These are phyloP conservation scores for Pyrochroa serraticornis DNA, from an alignment of 2,888 invertebrate genomes.

Conservation along the genomic window DNA sequence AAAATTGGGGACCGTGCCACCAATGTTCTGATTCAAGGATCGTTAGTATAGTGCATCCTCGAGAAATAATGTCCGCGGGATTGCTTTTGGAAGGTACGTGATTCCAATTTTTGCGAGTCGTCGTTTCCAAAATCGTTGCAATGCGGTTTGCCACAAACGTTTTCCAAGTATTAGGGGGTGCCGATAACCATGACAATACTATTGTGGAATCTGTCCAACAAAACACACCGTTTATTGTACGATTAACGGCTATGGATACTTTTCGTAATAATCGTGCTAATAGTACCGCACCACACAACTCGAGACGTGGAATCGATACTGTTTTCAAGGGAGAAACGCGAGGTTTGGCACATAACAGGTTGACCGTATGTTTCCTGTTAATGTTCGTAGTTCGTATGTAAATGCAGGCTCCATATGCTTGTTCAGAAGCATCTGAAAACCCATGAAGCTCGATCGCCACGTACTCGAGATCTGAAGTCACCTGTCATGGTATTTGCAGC, in stretches of 20 bases:
- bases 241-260: conserved; percentile 12
- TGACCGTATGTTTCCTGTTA: background rate
- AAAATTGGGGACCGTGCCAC: no score
- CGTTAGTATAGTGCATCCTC: no score
- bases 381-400: conserved; percentile 18
- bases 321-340: conserved; percentile 32
- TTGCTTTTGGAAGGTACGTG: no score
- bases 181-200: no score
- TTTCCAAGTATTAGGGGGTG: no score
- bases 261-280: conserved; percentile 23
- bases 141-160: no score
- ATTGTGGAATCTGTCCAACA: conserved; percentile 33
- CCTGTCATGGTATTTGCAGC: conserved; percentile 3
- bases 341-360: conserved; percentile 30
- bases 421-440: conserved; percentile 15
- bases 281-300: conserved; percentile 31
- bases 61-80: no score
- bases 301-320: conserved; percentile 31
- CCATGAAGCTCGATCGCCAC: conserved; percentile 16
- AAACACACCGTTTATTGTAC: conserved; percentile 8
- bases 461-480: no score
- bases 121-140: no score
- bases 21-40: no score
- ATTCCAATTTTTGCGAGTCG: no score
- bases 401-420: conserved; percentile 29